Evolutionary conservation across 2,888 invertebrate species (phyloP).

Genomic region (Synanthedon andrenaeformis): DNA sequence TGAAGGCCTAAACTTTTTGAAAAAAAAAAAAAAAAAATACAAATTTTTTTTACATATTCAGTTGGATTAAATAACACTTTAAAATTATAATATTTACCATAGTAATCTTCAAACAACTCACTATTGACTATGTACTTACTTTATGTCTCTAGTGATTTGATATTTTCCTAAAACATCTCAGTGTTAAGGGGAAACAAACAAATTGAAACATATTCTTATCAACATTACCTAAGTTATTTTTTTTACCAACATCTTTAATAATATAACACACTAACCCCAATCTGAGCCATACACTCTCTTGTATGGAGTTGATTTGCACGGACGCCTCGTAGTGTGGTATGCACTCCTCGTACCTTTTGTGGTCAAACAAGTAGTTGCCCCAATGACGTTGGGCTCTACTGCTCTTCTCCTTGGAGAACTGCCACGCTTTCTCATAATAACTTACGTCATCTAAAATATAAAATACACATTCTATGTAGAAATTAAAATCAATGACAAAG

Average conservation of each 20-base stretch:
- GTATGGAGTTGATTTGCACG: conserved; percentile 87
- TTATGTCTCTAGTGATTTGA: too few relatives aligned
- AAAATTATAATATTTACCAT: too few relatives aligned
- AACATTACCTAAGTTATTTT: too few relatives aligned
- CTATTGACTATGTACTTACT: too few relatives aligned
- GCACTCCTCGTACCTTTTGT: conserved; percentile 81
- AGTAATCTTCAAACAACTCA: too few relatives aligned
- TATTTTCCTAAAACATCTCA: too few relatives aligned
- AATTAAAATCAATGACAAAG: conserved; percentile 27
- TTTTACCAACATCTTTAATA: too few relatives aligned
- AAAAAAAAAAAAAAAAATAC: too few relatives aligned
- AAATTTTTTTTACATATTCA: too few relatives aligned
- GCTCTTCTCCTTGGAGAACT: conserved; percentile 83
- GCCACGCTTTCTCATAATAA: conserved; percentile 92
- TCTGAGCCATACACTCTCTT: conserved; percentile 87
- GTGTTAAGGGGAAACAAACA: background rate
- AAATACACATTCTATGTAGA: background rate
- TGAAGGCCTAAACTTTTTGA: too few relatives aligned
- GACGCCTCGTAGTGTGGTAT: conserved; percentile 86
- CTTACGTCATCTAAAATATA: conserved; percentile 76
- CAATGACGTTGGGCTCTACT: conserved; percentile 90
- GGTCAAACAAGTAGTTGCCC: conserved; percentile 82
- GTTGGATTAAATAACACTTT: too few relatives aligned
- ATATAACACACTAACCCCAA: too few relatives aligned
- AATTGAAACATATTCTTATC: background rate